Evolutionary conservation across 1,140 invertebrate genomes (phyloP), one percentile per base, ranked within the genome.

Genomic region (Drosophila pseudoananassae): DNA sequence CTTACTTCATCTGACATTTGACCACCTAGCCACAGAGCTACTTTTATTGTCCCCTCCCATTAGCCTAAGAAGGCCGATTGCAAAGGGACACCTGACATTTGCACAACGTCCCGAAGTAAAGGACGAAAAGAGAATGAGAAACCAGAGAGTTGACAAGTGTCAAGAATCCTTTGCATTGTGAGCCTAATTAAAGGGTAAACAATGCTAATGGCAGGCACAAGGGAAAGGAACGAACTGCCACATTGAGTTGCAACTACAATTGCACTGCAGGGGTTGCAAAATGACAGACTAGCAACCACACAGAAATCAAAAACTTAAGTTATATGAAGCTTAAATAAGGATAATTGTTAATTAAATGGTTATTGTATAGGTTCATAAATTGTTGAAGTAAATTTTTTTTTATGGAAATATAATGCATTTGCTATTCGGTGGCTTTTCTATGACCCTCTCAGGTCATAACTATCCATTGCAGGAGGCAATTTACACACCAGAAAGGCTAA

Each of bases 151-250:
- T 14, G 66, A 81, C 64, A 76, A 68, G 77, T 85, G 74, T 71
- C 68, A 60, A 75, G 74, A 81, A 50, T 81, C 60, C 76, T 46
- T 43, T 59, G 77, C 23, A 66, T 87, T 87, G 72, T 85, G 82
- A 57, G 63, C 60, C 74, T 85, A 85, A 81, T 85, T 85, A 81
- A 81, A 87, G 71, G 66, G 78, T 75, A 76, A 82, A 87, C 78
- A 87, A 71, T 63, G 68, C 27, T 49, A 20, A 20, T 46, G 43
- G 17, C 15, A 10, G 43, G 14, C 40, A 36, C 33, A 10, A 36
- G n/a, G 40, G 2, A 14, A 43, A n/a, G 40, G 40, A 12, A 43
- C 9, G 6, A 7, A 43, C 1, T 43, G 40, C 14, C 40, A 43
- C 14, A 15, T 15, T 17, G 40, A 17, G 14, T 8, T 43, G 6